Evolutionary conservation across 2,797 vertebrate species (phyloP), one percentile per base, ranked within the genome.

Genomic region (Bucorvus abyssinicus): DNA sequence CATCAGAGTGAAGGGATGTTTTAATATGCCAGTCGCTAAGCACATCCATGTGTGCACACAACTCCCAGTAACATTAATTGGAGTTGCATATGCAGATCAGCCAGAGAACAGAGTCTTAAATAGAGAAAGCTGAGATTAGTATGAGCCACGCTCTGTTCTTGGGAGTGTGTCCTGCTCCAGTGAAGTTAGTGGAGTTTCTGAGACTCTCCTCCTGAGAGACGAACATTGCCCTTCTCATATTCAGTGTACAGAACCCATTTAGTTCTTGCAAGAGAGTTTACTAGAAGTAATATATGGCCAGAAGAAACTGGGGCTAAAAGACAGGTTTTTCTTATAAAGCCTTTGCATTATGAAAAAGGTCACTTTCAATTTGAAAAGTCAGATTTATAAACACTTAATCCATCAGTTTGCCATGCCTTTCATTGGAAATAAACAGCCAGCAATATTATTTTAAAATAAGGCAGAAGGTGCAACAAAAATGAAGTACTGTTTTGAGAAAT

Each of bases 401-500:
- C 90, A 75, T 91, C 76, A 94, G 55, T 80, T 77, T 20, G 75
- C 83, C 0, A 1, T 55, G 87, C 79, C 79, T 94, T 95, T 96
- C 84, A 94, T 96, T 96, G 95, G 93, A 94, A 96, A 96, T 93
- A 96, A 95, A 97, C 81, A 96, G 50, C 36, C 84, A 65, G 90
- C 91, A 78, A 82, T 96, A 94, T 94, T 95, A 90, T 93, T 96
- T 96, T 91, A 96, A 92, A 97, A 89, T 76, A 94, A 97, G 94
- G 86, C 93, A 94, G 95, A 94, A 97, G 88, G 74, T 95, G 69
- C 97, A 96, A 95, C 96, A 95, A 96, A 95, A 96, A 94, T 96
- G 69, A 82, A 96, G 93, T 96, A 95, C 88, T 94, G 93, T 96
- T 96, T 96, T 97, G 93, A 94, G 91, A 95, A 97, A 95, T 91